Evolutionary conservation across 2,888 invertebrate genomes (phyloP).

Genomic region (Coenonympha arcania): DNA sequence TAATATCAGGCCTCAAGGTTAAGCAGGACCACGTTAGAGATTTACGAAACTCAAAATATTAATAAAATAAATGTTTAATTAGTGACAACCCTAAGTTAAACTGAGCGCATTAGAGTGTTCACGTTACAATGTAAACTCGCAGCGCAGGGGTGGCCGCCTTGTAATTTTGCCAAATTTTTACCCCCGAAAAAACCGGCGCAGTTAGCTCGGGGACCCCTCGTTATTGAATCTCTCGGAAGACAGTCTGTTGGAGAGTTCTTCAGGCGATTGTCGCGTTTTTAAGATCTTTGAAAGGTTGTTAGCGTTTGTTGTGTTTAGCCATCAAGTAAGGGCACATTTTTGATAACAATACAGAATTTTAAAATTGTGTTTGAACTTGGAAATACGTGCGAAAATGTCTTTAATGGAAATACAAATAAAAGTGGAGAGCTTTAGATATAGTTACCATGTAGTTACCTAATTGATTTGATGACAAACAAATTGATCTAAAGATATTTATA

Average conservation of each 20-base stretch:
- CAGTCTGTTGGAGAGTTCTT: slow-evolving; percentile 53
- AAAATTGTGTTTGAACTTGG: background rate
- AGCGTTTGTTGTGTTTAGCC: background rate
- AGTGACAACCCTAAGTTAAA: slow-evolving; percentile 57
- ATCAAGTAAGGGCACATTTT: background rate
- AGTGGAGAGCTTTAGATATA: no score
- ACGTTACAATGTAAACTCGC: slow-evolving; percentile 68
- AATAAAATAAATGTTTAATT: slow-evolving; percentile 2
- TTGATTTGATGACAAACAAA: no score
- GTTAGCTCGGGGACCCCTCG: slow-evolving; percentile 39
- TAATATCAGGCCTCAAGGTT: no score
- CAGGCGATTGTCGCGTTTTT: slow-evolving; percentile 37
- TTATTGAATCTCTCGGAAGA: slow-evolving; percentile 45
- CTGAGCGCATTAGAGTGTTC: slow-evolving; percentile 69
- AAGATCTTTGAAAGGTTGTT: background rate
- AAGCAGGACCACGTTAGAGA: no score
- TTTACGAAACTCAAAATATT: background rate
- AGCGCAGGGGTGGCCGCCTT: slow-evolving; percentile 60
- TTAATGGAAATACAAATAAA: no score
- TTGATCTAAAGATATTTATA: no score
- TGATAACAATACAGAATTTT: background rate
- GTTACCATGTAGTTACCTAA: no score
- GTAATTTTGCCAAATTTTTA: slow-evolving; percentile 72
- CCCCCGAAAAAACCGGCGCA: slow-evolving; percentile 47
- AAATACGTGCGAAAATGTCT: no score